Percentiles rank a stretch among this genome's conserved stretches.
Conservation (phyloP, 2,888 invertebrate genomes). For the Schizaphis graminum region DNA sequence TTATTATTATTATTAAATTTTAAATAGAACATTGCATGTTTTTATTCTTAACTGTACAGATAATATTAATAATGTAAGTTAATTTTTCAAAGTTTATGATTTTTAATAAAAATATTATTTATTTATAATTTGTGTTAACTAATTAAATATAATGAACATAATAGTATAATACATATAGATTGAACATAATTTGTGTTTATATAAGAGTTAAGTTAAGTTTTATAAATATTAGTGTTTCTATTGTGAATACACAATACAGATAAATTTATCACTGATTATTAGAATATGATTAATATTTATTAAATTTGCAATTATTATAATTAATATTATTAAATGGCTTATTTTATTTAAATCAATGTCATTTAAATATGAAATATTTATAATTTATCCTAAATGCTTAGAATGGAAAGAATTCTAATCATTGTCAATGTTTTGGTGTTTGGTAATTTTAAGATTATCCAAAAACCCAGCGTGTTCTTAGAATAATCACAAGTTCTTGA, state of each 20-base stretch:
- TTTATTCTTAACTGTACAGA: constrained; percentile 19
- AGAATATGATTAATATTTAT: constrained; percentile 28
- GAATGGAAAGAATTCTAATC: background rate
- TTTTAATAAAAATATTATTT: constrained; percentile 2
- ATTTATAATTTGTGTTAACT: background rate
- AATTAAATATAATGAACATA: background rate
- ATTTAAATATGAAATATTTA: background rate
- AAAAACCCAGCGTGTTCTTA: background rate
- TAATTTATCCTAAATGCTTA: background rate
- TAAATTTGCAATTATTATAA: background rate
- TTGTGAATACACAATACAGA: background rate
- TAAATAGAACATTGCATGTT: constrained; percentile 34
- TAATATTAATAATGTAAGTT: background rate
- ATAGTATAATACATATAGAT: background rate
- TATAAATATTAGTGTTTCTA: background rate
- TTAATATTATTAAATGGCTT: background rate
- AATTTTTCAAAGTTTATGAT: background rate
- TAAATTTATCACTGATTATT: background rate
- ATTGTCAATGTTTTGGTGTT: background rate
- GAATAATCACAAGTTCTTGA: background rate
- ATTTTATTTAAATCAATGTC: background rate
- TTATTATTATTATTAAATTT: constrained; percentile 8
- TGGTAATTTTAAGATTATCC: background rate
- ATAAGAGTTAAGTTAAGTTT: constrained; percentile 19
- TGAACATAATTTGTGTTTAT: constrained; percentile 36